Percentiles rank a stretch among this genome's conserved stretches.
Conservation (phyloP, 2,888 invertebrate genomes). For the Bombylius major region DNA sequence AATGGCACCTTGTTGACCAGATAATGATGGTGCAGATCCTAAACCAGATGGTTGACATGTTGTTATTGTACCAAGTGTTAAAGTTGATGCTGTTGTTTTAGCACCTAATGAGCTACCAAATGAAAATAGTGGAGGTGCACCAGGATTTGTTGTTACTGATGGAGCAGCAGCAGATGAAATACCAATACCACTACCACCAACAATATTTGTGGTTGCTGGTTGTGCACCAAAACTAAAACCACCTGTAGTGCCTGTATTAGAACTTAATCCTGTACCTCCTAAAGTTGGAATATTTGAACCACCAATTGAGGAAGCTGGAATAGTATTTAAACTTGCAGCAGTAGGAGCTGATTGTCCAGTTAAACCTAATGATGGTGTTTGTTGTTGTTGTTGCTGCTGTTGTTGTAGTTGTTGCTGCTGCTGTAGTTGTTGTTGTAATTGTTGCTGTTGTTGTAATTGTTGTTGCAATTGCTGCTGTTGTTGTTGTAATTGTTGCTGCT, state of each 20-base stretch:
- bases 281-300: background rate
- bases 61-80: constrained; percentile 23
- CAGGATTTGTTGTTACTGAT: background rate
- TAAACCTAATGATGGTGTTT: background rate
- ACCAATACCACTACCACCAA: background rate
- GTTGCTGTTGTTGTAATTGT: background rate
- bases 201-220: background rate
- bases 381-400: background rate
- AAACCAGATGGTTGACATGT: constrained; percentile 13
- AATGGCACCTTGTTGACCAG: constrained; percentile 20
- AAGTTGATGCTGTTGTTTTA: constrained; percentile 10
- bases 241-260: background rate
- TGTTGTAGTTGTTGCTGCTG: too few relatives aligned
- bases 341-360: background rate
- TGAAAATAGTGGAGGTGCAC: background rate
- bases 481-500: too few relatives aligned
- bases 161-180: background rate
- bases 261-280: background rate
- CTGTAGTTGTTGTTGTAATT: too few relatives aligned
- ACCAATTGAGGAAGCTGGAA: background rate
- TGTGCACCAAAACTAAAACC: background rate
- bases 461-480: background rate
- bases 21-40: constrained; percentile 12
- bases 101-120: constrained; percentile 3
- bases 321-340: background rate